A percentile compares a stretch with the other conserved stretches of the same genome.
Evolutionary conservation across 2,797 vertebrate genomes (phyloP).

Genomic region (Cyclura pinguis): DNA sequence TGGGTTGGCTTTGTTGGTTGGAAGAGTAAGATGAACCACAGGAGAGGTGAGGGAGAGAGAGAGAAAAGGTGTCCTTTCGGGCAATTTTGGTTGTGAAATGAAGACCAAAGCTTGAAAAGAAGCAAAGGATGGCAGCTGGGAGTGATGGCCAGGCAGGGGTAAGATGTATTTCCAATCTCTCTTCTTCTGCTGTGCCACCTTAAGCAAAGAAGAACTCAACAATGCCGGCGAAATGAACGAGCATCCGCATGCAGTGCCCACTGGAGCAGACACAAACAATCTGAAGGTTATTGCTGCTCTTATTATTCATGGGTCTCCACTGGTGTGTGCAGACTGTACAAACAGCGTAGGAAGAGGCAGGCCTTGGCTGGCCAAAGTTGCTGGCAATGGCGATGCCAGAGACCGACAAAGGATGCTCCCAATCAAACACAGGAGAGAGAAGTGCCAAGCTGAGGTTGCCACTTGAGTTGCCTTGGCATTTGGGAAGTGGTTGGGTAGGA

Average conservation of each 20-base stretch:
- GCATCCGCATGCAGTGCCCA: slow-evolving; percentile 25
- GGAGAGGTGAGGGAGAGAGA: background rate
- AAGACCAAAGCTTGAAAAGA: background rate
- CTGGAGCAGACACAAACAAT: slow-evolving; percentile 38
- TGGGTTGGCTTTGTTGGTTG: background rate
- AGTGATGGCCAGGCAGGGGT: too few species aligned
- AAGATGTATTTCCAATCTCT: background rate
- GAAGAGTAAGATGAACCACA: too few species aligned
- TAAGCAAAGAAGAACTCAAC: slow-evolving; percentile 1
- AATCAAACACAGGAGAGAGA: background rate
- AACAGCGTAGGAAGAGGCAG: slow-evolving; percentile 14
- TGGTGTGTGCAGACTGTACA: slow-evolving; percentile 35
- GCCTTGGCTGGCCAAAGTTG: background rate
- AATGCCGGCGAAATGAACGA: background rate
- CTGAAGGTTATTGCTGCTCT: slow-evolving; percentile 32
- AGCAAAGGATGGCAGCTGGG: background rate
- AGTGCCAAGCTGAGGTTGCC: background rate
- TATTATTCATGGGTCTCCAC: slow-evolving; percentile 41
- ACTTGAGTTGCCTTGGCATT: background rate
- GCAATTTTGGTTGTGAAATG: too few species aligned
- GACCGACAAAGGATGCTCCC: background rate
- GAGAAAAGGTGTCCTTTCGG: background rate
- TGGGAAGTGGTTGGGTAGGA: too few species aligned
- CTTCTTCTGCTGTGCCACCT: background rate
- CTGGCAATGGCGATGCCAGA: background rate